Percentiles rank a stretch among this genome's conserved stretches.
These are phyloP conservation scores for Dipodomys spectabilis DNA, from an alignment of 2,113 vertebrate species.

Conservation along the genomic window DNA sequence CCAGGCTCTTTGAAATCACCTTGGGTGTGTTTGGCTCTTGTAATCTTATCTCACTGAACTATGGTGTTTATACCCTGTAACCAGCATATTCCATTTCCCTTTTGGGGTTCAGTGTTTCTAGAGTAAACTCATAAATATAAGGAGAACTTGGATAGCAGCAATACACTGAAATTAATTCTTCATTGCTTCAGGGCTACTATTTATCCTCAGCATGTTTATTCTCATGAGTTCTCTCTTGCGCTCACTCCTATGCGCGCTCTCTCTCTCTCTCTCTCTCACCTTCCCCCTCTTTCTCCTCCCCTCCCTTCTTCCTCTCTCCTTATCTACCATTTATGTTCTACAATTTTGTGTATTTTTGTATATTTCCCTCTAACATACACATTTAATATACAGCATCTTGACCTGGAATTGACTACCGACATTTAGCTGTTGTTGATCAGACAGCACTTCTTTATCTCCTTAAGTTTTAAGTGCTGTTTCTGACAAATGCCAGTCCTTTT, in stretches of 20 bases:
- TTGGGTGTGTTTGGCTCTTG: background rate
- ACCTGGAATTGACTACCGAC: slow-evolving; percentile 75
- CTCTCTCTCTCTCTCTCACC: background rate
- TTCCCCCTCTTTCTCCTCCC: background rate
- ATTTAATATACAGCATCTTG: slow-evolving; percentile 72
- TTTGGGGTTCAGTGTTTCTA: background rate
- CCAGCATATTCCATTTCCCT: background rate
- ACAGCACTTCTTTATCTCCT: slow-evolving; percentile 79
- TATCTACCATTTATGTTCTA: slow-evolving; percentile 7
- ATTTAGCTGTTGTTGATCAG: slow-evolving; percentile 80
- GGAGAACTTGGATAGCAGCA: background rate
- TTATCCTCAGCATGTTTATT: background rate
- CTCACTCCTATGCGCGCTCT: too few species aligned
- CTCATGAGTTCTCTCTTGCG: too few species aligned
- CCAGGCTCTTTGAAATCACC: background rate
- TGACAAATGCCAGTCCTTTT: slow-evolving; percentile 78
- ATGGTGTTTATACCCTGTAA: background rate
- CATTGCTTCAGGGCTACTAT: background rate
- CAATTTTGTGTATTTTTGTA: slow-evolving; percentile 60
- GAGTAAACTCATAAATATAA: background rate
- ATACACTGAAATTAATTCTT: background rate
- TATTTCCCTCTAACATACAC: slow-evolving; percentile 61
- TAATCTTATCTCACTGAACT: background rate
- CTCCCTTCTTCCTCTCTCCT: background rate
- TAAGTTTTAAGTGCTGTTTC: slow-evolving; percentile 79